Conservation (phyloP, 2,113 vertebrate genomes). For the Halichoeres trimaculatus region DNA sequence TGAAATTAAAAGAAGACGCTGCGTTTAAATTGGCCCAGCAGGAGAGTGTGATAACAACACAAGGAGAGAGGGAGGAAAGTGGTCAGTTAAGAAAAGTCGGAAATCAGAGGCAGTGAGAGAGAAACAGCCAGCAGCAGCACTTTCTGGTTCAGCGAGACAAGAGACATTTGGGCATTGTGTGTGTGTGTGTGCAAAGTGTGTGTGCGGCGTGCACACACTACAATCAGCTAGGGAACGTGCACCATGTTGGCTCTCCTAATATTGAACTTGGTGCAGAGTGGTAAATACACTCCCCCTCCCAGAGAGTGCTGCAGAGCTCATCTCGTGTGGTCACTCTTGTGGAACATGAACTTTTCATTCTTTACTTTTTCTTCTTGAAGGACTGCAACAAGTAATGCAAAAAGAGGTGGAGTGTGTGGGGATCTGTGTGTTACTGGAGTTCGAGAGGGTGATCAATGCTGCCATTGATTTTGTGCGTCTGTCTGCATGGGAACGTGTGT, state of each 20-base stretch:
- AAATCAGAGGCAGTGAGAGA: slow-evolving; percentile 8
- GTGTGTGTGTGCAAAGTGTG: neutral
- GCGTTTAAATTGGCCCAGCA: slow-evolving; percentile 55
- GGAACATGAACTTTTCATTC: slow-evolving; percentile 67
- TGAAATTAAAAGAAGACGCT: slow-evolving; percentile 61
- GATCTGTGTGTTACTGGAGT: slow-evolving; percentile 12
- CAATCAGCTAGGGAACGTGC: slow-evolving; percentile 49
- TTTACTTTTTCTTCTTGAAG: slow-evolving; percentile 31
- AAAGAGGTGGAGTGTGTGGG: slow-evolving; percentile 18
- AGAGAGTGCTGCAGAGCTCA: slow-evolving; percentile 69
- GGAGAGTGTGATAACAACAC: slow-evolving; percentile 52
- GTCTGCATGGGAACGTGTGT: slow-evolving; percentile 25
- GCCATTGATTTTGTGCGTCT: slow-evolving; percentile 66
- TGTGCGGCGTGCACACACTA: neutral
- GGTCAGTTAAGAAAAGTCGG: slow-evolving; percentile 37
- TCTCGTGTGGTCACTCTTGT: slow-evolving; percentile 69
- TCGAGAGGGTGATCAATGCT: slow-evolving; percentile 65
- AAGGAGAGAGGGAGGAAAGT: slow-evolving; percentile 5
- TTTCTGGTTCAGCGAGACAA: slow-evolving; percentile 43
- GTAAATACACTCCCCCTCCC: slow-evolving; percentile 63
- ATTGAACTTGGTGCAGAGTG: slow-evolving; percentile 68
- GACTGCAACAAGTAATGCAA: slow-evolving; percentile 60
- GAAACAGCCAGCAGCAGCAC: slow-evolving; percentile 40
- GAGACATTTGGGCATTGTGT: slow-evolving; percentile 34
- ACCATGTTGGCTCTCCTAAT: slow-evolving; percentile 64